Evolutionary conservation across 1,140 invertebrate species (phyloP).

Genomic region (Papilio dardanus): DNA sequence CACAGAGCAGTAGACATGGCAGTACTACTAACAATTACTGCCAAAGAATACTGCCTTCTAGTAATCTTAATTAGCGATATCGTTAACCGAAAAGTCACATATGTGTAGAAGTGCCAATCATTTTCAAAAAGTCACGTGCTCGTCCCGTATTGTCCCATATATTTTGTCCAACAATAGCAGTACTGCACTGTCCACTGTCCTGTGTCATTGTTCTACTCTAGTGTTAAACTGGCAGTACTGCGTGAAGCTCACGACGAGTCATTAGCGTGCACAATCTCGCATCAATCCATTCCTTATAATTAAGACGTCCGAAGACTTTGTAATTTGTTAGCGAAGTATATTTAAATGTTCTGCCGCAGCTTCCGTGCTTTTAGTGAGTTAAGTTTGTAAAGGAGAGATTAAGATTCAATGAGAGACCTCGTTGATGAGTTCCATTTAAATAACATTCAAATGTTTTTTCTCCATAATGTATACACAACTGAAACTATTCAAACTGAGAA

Average conservation of each 20-base stretch:
- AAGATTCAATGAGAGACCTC: background rate
- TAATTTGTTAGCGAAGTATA: conserved; percentile 24
- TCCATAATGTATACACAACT: too few species aligned
- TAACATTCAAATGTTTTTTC: background rate
- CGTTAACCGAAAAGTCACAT: background rate
- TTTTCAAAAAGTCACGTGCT: background rate
- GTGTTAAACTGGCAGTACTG: conserved; percentile 32
- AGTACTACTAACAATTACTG: background rate
- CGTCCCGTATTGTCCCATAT: background rate
- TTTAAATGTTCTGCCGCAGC: conserved; percentile 33
- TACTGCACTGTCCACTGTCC: background rate
- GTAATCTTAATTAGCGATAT: too few species aligned
- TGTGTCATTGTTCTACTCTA: background rate
- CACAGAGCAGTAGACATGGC: background rate
- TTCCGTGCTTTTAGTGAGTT: conserved; percentile 17
- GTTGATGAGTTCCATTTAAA: background rate
- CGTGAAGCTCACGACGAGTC: conserved; percentile 62
- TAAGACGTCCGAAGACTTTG: conserved; percentile 52
- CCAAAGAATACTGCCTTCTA: too few species aligned
- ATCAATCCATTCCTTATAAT: conserved; percentile 64
- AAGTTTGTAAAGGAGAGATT: conserved; percentile 3
- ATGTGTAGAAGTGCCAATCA: too few species aligned
- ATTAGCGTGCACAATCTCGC: conserved; percentile 58
- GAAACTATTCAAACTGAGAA: background rate
- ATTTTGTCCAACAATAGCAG: background rate